Evolutionary conservation across 2,113 vertebrate genomes (phyloP), one percentile per base, ranked within the genome.

Genomic region (Hirundichthys speculiger): DNA sequence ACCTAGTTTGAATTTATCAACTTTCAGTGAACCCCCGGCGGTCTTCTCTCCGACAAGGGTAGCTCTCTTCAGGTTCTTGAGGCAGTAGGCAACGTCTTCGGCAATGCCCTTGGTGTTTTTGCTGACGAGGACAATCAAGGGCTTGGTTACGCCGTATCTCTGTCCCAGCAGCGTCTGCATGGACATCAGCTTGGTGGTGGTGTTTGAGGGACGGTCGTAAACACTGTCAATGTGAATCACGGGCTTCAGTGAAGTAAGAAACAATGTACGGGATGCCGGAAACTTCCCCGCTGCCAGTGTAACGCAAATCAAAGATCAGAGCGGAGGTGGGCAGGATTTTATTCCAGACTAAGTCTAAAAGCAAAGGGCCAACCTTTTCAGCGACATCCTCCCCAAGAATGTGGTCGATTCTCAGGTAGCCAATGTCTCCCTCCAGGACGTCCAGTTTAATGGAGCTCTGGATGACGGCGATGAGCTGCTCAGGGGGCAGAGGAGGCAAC

Each of bases 191-290:
- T 97, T 93, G 0, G 90, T 93, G 71, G 96, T 98, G 13, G 85
- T 93, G 61, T 98, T 93, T 18, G 94, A 93, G 11, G 94, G 94
- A 0, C 94, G 93, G 74, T 95, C 89, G 5, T 96, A 97, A 13
- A 98, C 75, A 9, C 93, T 95, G 71, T 98, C 97, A 22, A 99
- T 91, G 4, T 98, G 95, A 63, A 96, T 80, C 10, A 77, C 43
- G 3, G 93, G 92, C 77, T 5, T 93, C 83, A 3, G 93, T 88
- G 55, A 96, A 92, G 71, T 98, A 98, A 4, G 97, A 98, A 71
- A 98, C 91, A 16, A 97, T 77, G n/a, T 96, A 98, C 2, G 97
- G 92, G 39, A 99, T 89, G 6, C 97, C 95, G 0, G 97, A 94
- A 54, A 98, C 64, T 4, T 96, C 92, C 3, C 96, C 97, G 0